Evolutionary conservation across 1,140 invertebrate genomes (phyloP), one percentile per base, ranked within the genome.

Genomic region (Pantala flavescens): DNA sequence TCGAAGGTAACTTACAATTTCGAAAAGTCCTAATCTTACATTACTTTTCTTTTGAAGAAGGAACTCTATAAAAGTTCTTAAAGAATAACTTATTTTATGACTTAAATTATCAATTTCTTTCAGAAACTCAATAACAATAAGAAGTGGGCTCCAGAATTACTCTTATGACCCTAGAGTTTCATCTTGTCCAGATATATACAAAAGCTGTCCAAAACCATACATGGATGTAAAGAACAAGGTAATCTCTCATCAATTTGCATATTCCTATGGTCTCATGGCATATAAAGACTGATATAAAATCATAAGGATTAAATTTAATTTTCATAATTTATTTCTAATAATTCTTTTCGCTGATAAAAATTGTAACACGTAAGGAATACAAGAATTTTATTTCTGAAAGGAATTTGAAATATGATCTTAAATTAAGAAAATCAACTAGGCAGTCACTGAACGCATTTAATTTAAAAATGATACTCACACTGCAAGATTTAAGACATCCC

Each of bases 151-250:
- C 82, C 82, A 94, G 43, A 93, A 93, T 81, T 36, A 36, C 28
- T 36, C 28, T 36, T 95, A 96, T 82, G 86, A 90, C 71, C 83
- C 95, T 75, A 86, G 93, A 71, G 93, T 93, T 11, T 95, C 93
- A 0, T 95, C 93, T 23, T 95, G 93, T 82, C 93, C 94, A 0
- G 90, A 96, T 83, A 95, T 96, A 79, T 95, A 93, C 80, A 87
- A 91, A 77, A 95, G 95, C 80, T 95, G 93, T 14, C 93, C 0
- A 87, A 95, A 23, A 63, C n/a, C 49, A 63, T 63, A 3, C 49
- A 3, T 19, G 16, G n/a, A 12, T 63, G 88, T 91, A 79, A 88
- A 90, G 80, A 88, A 91, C 82, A 89, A 90, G 85, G 87, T 88
- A 79, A 79, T 75, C 72, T 36, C 43, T 14, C 21, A 74, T 23